A percentile compares a stretch with the other conserved stretches of the same genome.
These are phyloP conservation scores for Lepus townsendii DNA, from an alignment of 2,797 vertebrate genomes.

Conservation along the genomic window DNA sequence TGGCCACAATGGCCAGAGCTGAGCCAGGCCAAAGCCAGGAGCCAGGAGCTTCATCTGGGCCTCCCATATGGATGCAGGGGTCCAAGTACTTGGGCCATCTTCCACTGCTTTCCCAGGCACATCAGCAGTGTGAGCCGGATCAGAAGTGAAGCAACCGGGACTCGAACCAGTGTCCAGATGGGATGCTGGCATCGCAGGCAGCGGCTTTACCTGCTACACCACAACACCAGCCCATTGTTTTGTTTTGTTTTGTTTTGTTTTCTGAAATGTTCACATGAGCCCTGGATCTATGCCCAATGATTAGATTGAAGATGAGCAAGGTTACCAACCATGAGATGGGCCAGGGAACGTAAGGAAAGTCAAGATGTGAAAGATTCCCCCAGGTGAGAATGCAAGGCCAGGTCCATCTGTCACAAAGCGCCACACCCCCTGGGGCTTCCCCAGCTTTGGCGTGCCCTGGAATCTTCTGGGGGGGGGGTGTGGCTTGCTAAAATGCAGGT, in stretches of 20 bases:
- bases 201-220: too few species aligned
- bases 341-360: not conserved
- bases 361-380: not conserved
- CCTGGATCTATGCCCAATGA: not conserved
- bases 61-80: too few species aligned
- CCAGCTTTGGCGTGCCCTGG: not conserved
- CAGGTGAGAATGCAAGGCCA: not conserved
- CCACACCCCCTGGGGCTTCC: not conserved
- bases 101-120: too few species aligned
- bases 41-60: too few species aligned
- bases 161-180: too few species aligned
- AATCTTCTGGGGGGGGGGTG: not conserved
- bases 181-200: too few species aligned
- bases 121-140: too few species aligned
- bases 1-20: too few species aligned
- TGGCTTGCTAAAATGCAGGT: not conserved
- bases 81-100: too few species aligned
- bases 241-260: not conserved
- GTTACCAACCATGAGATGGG: not conserved
- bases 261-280: slow-evolving; percentile 8
- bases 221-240: too few species aligned
- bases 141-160: too few species aligned
- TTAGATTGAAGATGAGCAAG: not conserved
- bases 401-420: not conserved
- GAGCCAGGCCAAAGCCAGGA: too few species aligned